Percentiles rank a stretch among this genome's conserved stretches.
These are phyloP conservation scores for Phalacrocorax pelagicus DNA, from an alignment of 2,113 vertebrate species.

Conservation along the genomic window DNA sequence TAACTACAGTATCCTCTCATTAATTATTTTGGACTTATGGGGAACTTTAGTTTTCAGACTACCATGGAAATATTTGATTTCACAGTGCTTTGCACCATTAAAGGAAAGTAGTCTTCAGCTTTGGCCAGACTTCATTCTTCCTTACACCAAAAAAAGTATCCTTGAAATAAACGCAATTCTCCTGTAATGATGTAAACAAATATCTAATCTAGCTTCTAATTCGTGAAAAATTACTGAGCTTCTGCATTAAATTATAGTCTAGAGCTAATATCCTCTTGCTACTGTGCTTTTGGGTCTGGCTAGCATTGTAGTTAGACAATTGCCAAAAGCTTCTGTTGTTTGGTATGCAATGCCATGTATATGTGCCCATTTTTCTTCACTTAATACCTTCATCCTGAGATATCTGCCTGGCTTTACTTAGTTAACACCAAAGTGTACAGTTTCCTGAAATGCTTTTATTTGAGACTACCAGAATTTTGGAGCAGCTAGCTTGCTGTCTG, in stretches of 20 bases:
- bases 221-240: neutral
- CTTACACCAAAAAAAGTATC: neutral
- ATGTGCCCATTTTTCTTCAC: neutral
- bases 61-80: neutral
- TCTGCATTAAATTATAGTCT: neutral
- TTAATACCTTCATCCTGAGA: neutral
- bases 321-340: neutral
- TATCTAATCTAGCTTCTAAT: neutral
- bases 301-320: neutral
- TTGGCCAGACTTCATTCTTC: neutral
- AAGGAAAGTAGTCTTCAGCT: neutral
- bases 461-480: neutral
- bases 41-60: neutral
- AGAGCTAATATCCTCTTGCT: neutral
- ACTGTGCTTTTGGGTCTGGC: neutral
- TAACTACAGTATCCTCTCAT: neutral
- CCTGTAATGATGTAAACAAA: neutral
- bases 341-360: neutral
- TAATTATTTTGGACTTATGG: neutral
- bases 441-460: neutral
- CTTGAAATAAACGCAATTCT: neutral
- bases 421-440: neutral
- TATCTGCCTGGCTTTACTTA: neutral
- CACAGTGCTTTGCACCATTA: neutral
- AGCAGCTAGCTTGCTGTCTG: neutral